These are phyloP conservation scores for Archips crataeganus DNA, from an alignment of 2,888 invertebrate species.

Conservation along the genomic window DNA sequence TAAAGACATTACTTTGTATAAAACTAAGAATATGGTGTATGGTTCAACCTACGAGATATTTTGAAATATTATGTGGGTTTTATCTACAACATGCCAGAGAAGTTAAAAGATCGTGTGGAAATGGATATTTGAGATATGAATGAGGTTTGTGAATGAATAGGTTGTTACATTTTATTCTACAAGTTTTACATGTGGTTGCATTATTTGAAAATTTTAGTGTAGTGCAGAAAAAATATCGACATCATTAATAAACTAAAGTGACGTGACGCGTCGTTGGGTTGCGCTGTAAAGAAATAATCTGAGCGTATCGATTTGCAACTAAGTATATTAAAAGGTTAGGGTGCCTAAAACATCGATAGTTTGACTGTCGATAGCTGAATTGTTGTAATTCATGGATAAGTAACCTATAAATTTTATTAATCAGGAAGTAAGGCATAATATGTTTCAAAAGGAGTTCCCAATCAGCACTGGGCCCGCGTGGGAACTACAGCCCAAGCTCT, in stretches of 20 bases:
- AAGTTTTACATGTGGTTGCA: slow-evolving; percentile 31
- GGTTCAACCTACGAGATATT: not conserved
- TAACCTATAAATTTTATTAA: too few species aligned
- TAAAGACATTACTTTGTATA: too few species aligned
- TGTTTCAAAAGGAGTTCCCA: too few species aligned
- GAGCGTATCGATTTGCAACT: slow-evolving; percentile 61
- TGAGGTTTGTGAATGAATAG: not conserved
- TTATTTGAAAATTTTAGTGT: slow-evolving; percentile 11
- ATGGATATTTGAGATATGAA: not conserved
- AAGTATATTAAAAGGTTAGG: slow-evolving; percentile 60
- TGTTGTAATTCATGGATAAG: not conserved
- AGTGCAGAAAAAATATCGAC: slow-evolving; percentile 22
- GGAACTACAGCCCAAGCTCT: too few species aligned
- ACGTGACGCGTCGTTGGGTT: slow-evolving; percentile 36
- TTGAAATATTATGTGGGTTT: slow-evolving; percentile 1
- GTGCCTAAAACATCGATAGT: slow-evolving; percentile 24
- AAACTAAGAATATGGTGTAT: not conserved
- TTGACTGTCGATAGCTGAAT: slow-evolving; percentile 17
- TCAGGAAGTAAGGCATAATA: too few species aligned
- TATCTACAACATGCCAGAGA: slow-evolving; percentile 24
- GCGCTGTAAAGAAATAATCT: slow-evolving; percentile 45
- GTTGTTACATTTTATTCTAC: not conserved
- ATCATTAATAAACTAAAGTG: slow-evolving; percentile 43
- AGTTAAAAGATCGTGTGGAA: slow-evolving; percentile 1
- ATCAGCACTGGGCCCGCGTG: too few species aligned